Base-by-base conservation (phyloP, 2,888 invertebrate species). In the Hypolimnas misippus region DNA sequence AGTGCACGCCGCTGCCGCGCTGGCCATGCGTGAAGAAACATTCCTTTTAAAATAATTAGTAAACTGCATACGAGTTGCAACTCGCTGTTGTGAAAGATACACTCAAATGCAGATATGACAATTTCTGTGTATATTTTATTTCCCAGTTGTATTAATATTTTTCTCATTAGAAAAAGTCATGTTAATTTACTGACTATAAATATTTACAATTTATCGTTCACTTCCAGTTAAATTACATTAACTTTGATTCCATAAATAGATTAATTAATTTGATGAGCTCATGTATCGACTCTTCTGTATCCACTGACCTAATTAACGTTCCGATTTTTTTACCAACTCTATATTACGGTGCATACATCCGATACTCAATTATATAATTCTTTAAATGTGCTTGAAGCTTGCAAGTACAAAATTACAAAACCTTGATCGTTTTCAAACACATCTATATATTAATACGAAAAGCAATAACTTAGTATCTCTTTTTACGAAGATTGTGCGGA, bases 1-100 rank as follows among this genome's bases (percentile, higher is more conserved):
- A 69, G 68, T 70, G 49, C 53, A 40, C 56, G 49, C 33, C 46
- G 14, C 53, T 64, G 33, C 31, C 14, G 19, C 59, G 25, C 35
- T 19, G 42, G 10, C 16, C 38, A 17, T 38, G 56, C 56, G 8
- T 61, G 21, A 31, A 61, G 55, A 51, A 33, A 38, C 44, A 46
- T 31, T 46, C 19, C 56, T 53, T 40, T 53, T 40, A 56, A 64
- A 44, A 60, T 52, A 53, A 56, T 60, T 38, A 56, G 52, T 52
- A 52, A 52, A 29, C 29, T 51, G 16, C 35, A 52, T 46, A 60
- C 59, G 46, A 33, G 8, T 12, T 35, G n/a, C 14, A 60, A 35
- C 44, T 46, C 44, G 5, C 44, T 21, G 44, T n/a, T 46, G 44
- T 46, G 38, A 19, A 52, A 42, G 10, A 52, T 51, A 52, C 42